phyloP scores from a whole-genome alignment of 2,113 vertebrate species.

The Arenaria interpres region DNA sequence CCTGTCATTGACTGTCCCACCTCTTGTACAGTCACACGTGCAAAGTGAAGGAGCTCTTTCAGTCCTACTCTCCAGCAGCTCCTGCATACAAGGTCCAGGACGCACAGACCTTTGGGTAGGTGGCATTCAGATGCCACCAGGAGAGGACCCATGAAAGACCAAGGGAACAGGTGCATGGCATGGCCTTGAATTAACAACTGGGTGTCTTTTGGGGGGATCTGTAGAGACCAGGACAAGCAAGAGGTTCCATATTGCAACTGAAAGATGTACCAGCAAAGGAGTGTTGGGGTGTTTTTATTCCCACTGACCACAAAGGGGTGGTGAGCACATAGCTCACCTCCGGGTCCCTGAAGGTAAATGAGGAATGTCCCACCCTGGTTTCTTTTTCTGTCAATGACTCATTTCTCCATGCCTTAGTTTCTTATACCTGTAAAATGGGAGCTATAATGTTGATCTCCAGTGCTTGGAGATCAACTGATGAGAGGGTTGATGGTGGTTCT shows the following conservation, averaged over 20 bases:
- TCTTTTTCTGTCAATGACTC: not conserved
- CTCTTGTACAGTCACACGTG: rapidly evolving
- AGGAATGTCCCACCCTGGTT: not conserved
- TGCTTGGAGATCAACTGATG: not conserved
- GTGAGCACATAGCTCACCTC: not conserved
- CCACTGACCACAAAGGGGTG: not conserved
- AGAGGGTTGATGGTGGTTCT: not conserved
- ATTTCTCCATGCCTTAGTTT: not conserved
- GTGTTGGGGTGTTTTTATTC: not conserved
- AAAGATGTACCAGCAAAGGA: not conserved
- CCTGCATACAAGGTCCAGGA: not conserved
- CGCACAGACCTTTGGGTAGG: rapidly evolving
- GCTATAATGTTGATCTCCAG: not conserved
- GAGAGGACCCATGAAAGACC: not conserved
- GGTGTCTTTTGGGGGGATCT: not conserved
- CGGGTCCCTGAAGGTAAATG: not conserved
- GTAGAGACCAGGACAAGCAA: not conserved
- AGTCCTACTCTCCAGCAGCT: not conserved
- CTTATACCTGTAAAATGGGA: not conserved
- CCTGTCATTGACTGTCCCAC: not conserved
- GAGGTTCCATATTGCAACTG: not conserved
- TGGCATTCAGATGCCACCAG: not conserved
- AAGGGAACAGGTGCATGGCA: not conserved
- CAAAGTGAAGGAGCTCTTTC: not conserved
- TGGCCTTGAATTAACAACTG: not conserved